Percentiles rank a stretch among this genome's conserved stretches.
Conservation (phyloP, 2,797 vertebrate genomes). For the Crenichthys baileyi region DNA sequence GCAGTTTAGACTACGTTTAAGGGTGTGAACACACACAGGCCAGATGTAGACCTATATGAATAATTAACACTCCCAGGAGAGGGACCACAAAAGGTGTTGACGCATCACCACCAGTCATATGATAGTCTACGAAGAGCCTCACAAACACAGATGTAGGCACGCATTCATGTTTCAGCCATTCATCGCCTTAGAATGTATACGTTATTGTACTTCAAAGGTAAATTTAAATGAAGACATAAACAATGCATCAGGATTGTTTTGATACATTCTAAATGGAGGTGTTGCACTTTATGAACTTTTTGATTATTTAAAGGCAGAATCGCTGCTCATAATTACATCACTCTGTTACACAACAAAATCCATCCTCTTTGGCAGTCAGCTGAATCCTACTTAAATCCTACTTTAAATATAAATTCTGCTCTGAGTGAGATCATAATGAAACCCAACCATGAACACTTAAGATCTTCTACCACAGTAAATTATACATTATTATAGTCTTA, state of each 20-base stretch:
- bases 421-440: background rate
- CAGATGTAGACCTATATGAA: conserved; percentile 61
- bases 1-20: conserved; percentile 22
- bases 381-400: conserved; percentile 8
- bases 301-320: conserved; percentile 9
- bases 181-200: background rate
- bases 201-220: background rate
- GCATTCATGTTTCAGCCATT: background rate
- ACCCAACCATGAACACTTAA: background rate
- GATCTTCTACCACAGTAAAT: background rate
- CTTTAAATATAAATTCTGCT: background rate
- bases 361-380: conserved; percentile 23
- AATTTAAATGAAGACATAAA: background rate
- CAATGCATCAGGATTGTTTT: conserved; percentile 1
- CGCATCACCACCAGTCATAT: conserved; percentile 37
- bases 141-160: background rate
- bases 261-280: background rate
- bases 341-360: background rate
- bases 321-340: conserved; percentile 24
- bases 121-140: conserved; percentile 27
- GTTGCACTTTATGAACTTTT: background rate
- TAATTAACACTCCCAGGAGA: conserved; percentile 59
- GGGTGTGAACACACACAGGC: conserved; percentile 15
- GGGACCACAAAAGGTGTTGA: conserved; percentile 50
- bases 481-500: background rate